Percentiles rank a stretch among this genome's conserved stretches.
Evolutionary conservation across 2,113 vertebrate genomes (phyloP).

Genomic region (Amia ocellicauda): DNA sequence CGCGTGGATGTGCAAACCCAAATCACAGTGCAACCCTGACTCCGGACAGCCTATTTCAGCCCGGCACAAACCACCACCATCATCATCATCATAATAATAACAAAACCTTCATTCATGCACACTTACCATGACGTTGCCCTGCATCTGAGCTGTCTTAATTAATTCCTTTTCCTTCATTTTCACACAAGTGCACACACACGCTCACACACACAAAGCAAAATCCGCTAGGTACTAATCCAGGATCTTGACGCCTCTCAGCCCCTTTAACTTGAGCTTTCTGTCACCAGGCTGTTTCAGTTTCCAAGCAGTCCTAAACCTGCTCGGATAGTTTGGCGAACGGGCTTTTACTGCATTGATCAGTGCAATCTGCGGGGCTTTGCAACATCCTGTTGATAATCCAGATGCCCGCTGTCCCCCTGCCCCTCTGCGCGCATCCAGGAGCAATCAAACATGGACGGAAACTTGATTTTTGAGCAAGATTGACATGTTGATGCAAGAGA

Average conservation of each 20-base stretch:
- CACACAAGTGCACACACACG: conserved; percentile 20
- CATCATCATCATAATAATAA: no score
- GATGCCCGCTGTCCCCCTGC: conserved; percentile 5
- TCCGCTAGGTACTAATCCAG: conserved; percentile 50
- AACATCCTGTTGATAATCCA: conserved; percentile 15
- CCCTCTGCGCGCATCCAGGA: conserved; percentile 7
- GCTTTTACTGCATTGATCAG: conserved; percentile 38
- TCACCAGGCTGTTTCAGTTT: conserved; percentile 22
- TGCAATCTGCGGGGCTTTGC: conserved; percentile 8
- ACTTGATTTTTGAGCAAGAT: conserved; percentile 20
- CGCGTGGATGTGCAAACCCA: conserved; percentile 12
- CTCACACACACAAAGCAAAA: neutral
- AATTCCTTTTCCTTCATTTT: conserved; percentile 91
- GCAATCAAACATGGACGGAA: conserved; percentile 16
- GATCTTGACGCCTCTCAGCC: conserved; percentile 41
- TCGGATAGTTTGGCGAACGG: conserved; percentile 45
- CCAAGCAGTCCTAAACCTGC: conserved; percentile 22
- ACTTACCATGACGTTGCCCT: conserved; percentile 94
- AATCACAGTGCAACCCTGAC: conserved; percentile 7
- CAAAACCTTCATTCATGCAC: neutral
- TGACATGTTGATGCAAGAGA: conserved; percentile 10
- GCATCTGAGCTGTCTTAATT: conserved; percentile 95
- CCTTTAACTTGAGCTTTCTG: conserved; percentile 12
- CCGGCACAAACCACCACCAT: no score
- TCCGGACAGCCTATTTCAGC: neutral